Percentiles rank a stretch among this genome's conserved stretches.
phyloP scores from a whole-genome alignment of 2,888 invertebrate genomes.

The Chrysolina haemoptera region DNA sequence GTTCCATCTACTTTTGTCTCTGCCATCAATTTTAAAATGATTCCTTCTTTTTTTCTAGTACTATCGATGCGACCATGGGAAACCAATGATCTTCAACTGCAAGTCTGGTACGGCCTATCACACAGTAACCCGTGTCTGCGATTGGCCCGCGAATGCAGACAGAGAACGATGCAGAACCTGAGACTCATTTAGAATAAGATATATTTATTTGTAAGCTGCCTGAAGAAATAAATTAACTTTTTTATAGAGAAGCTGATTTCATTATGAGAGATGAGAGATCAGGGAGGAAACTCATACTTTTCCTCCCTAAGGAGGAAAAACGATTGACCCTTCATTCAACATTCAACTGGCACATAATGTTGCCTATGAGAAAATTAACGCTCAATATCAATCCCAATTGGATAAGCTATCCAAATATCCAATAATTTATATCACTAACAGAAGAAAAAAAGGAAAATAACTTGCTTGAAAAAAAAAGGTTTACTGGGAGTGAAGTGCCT shows the following conservation, averaged over 20 bases:
- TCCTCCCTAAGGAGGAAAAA: no score
- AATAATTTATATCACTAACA: no score
- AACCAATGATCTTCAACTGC: slow-evolving; percentile 81
- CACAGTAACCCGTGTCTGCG: slow-evolving; percentile 79
- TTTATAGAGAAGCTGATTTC: not conserved
- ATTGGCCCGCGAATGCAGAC: slow-evolving; percentile 84
- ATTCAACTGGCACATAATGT: no score
- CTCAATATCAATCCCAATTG: no score
- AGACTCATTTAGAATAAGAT: not conserved
- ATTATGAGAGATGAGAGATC: not conserved
- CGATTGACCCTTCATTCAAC: no score
- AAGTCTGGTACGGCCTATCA: slow-evolving; percentile 84
- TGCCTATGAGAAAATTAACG: no score
- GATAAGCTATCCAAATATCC: no score
- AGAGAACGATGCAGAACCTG: slow-evolving; percentile 73
- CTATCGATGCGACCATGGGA: slow-evolving; percentile 88
- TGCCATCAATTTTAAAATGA: not conserved
- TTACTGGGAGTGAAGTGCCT: no score
- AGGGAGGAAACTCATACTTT: no score
- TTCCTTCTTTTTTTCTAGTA: slow-evolving; percentile 74
- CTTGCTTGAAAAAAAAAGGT: no score
- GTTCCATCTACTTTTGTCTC: not conserved
- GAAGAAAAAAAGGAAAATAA: no score
- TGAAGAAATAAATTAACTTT: not conserved
- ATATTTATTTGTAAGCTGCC: slow-evolving; percentile 4